These are phyloP conservation scores for Trimorus sp. DNA, from an alignment of 2,888 invertebrate species.

Conservation along the genomic window DNA sequence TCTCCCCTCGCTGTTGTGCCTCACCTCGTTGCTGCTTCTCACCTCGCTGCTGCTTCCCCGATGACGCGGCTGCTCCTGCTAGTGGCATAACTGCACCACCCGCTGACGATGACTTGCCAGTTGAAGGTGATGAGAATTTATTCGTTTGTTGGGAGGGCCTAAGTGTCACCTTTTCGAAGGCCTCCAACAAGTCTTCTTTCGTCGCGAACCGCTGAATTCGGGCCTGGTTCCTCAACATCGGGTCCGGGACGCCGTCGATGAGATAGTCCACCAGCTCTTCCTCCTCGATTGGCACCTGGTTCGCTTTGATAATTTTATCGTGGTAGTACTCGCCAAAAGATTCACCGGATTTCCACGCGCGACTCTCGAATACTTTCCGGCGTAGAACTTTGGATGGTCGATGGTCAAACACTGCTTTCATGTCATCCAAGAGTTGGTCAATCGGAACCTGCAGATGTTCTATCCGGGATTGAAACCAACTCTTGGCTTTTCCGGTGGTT, in stretches of 20 bases:
- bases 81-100: too few species aligned
- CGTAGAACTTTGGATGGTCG: constrained; percentile 26
- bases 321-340: constrained; percentile 56
- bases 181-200: constrained; percentile 36
- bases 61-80: too few species aligned
- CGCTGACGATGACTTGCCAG: too few species aligned
- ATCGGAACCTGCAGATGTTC: constrained; percentile 41
- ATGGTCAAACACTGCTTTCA: constrained; percentile 52
- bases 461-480: constrained; percentile 58
- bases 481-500: constrained; percentile 47
- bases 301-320: constrained; percentile 60
- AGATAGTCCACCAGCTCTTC: constrained; percentile 57
- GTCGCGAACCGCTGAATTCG: constrained; percentile 39
- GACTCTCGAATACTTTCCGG: constrained; percentile 44
- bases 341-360: constrained; percentile 47
- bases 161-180: constrained; percentile 53
- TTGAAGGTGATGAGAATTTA: neutral
- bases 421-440: constrained; percentile 36
- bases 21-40: neutral
- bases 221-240: constrained; percentile 47
- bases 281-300: constrained; percentile 49
- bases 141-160: neutral
- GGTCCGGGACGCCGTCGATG: constrained; percentile 63
- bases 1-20: neutral
- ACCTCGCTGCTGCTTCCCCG: neutral